phyloP scores from a whole-genome alignment of 2,888 invertebrate species.

The Agelastica alni region DNA sequence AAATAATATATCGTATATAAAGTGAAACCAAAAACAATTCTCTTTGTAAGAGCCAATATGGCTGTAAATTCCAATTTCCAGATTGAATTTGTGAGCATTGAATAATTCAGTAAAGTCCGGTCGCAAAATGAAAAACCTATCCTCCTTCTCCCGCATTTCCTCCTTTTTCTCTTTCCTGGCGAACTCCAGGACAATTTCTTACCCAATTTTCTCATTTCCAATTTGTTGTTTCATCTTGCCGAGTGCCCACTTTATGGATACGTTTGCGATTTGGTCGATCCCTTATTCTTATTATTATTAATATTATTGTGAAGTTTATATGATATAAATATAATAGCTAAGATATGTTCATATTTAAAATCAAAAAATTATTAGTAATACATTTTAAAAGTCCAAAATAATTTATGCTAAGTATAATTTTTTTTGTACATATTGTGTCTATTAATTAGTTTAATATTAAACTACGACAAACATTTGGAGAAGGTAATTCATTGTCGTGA shows the following conservation, averaged over 20 bases:
- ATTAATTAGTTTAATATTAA: too few species aligned
- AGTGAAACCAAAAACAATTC: slow-evolving; percentile 18
- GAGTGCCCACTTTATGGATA: slow-evolving; percentile 46
- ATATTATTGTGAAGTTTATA: too few species aligned
- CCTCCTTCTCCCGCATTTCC: slow-evolving; percentile 20
- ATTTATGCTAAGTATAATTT: too few species aligned
- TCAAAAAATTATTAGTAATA: too few species aligned
- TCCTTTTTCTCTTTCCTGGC: slow-evolving; percentile 32
- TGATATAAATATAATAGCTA: too few species aligned
- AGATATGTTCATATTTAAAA: too few species aligned
- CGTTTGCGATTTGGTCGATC: slow-evolving; percentile 45
- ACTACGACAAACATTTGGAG: too few species aligned
- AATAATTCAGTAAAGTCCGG: slow-evolving; percentile 42
- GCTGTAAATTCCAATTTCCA: slow-evolving; percentile 28
- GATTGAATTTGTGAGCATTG: slow-evolving; percentile 42
- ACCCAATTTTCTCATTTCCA: slow-evolving; percentile 44
- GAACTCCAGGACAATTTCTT: slow-evolving; percentile 40
- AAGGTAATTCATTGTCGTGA: too few species aligned
- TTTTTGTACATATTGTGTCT: too few species aligned
- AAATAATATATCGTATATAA: slow-evolving; percentile 13
- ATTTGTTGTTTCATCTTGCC: slow-evolving; percentile 49
- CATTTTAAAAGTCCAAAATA: too few species aligned
- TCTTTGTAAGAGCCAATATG: slow-evolving; percentile 23
- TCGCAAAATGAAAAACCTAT: slow-evolving; percentile 37
- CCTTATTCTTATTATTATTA: slow-evolving; percentile 47